phyloP scores from a whole-genome alignment of 2,888 invertebrate species.

The Yponomeuta plumbellus region DNA sequence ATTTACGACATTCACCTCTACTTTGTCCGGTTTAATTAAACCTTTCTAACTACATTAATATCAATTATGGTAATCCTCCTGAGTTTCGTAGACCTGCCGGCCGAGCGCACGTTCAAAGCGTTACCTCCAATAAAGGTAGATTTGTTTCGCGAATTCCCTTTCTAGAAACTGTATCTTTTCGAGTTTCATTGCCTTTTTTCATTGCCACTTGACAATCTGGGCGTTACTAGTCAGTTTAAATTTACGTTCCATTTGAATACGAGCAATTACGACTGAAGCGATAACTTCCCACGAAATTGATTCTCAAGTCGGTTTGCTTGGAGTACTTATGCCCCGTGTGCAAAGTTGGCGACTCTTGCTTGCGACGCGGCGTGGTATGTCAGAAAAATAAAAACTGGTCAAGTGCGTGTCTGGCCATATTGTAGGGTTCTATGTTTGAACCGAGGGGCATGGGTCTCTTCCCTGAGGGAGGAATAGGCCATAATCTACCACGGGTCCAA shows the following conservation, averaged over 20 bases:
- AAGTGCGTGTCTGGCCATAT: background rate
- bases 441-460: no score
- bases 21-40: slow-evolving; percentile 62
- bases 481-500: no score
- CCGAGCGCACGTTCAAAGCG: slow-evolving; percentile 19
- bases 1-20: slow-evolving; percentile 47
- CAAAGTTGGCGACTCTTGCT: no score
- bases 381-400: no score
- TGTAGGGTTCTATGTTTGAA: background rate
- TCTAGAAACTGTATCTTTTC: slow-evolving; percentile 41
- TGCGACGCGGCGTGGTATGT: no score
- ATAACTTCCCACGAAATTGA: slow-evolving; percentile 53
- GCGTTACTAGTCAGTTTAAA: slow-evolving; percentile 38
- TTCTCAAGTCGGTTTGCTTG: slow-evolving; percentile 27
- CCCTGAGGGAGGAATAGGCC: no score
- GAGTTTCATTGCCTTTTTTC: slow-evolving; percentile 41
- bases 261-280: slow-evolving; percentile 48
- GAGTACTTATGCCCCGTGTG: no score
- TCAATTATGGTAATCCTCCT: slow-evolving; percentile 63
- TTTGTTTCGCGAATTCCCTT: slow-evolving; percentile 31
- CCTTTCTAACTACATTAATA: slow-evolving; percentile 60
- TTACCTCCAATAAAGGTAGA: slow-evolving; percentile 28
- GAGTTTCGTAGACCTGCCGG: slow-evolving; percentile 47
- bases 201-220: slow-evolving; percentile 56
- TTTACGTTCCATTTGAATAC: slow-evolving; percentile 54